These are phyloP conservation scores for Hestina assimilis DNA, from an alignment of 1,140 invertebrate genomes.

Conservation along the genomic window DNA sequence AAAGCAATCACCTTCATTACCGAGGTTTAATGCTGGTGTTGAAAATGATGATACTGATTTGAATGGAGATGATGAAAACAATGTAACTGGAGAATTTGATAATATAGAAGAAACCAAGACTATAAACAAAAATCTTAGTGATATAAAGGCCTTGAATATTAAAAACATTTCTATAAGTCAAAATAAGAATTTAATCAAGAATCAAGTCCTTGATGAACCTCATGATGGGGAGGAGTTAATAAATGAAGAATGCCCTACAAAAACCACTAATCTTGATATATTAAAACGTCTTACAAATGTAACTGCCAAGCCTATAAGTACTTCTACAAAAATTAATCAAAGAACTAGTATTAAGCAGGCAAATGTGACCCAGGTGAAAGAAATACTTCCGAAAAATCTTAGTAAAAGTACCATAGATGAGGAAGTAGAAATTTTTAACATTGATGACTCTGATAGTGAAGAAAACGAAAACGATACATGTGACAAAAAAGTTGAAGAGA, in stretches of 20 bases:
- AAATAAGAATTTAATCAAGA: not conserved
- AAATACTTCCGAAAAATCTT: not conserved
- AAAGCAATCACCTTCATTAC: constrained; percentile 21
- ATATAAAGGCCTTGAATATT: not conserved
- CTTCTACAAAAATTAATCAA: constrained; percentile 22
- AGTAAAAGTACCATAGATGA: constrained; percentile 31
- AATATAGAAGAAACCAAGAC: not conserved
- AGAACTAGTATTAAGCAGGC: not conserved
- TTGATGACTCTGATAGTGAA: constrained; percentile 66
- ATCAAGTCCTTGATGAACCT: constrained; percentile 3
- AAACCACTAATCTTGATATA: constrained; percentile 37
- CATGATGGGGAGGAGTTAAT: constrained; percentile 4
- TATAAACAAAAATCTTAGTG: not conserved
- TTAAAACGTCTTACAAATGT: constrained; percentile 54
- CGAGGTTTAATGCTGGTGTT: constrained; percentile 3
- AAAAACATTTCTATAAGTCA: not conserved
- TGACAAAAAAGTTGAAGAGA: constrained; percentile 18
- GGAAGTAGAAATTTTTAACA: constrained; percentile 61
- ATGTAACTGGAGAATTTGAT: constrained; percentile 3
- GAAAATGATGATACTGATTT: constrained; percentile 26
- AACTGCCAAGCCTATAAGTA: constrained; percentile 45
- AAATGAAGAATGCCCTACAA: constrained; percentile 15
- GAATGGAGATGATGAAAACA: constrained; percentile 12
- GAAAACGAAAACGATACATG: constrained; percentile 20
- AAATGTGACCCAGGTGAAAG: not conserved